These are phyloP conservation scores for Phrixothrix hirtus DNA, from an alignment of 2,888 invertebrate genomes.

Conservation along the genomic window DNA sequence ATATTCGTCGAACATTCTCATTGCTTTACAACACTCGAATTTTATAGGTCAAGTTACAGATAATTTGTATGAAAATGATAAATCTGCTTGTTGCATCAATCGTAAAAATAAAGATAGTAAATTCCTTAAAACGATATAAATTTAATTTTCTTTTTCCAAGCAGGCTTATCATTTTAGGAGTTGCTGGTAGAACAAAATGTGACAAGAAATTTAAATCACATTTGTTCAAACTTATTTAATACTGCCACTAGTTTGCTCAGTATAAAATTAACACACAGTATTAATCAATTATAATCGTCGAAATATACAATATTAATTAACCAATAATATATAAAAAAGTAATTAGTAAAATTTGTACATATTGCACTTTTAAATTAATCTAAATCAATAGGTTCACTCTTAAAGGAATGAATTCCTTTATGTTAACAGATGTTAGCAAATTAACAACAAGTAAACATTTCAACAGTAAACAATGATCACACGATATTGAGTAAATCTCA, in stretches of 20 bases:
- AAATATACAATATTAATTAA: slow-evolving; percentile 55
- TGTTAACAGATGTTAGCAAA: slow-evolving; percentile 35
- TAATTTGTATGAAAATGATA: slow-evolving; percentile 41
- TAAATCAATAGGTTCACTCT: slow-evolving; percentile 43
- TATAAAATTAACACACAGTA: slow-evolving; percentile 54
- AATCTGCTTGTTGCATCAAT: slow-evolving; percentile 17
- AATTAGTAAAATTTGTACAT: slow-evolving; percentile 71
- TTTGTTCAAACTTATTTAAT: slow-evolving; percentile 44
- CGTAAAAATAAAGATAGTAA: no score
- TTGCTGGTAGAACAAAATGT: no score
- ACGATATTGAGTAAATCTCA: neutral
- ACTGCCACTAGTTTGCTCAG: slow-evolving; percentile 56
- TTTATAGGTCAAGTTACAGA: slow-evolving; percentile 55
- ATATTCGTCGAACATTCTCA: slow-evolving; percentile 58
- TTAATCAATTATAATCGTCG: slow-evolving; percentile 51
- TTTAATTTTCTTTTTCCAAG: no score
- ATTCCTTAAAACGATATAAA: no score
- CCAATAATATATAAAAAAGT: slow-evolving; percentile 45
- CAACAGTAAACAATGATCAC: slow-evolving; percentile 10
- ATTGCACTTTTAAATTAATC: slow-evolving; percentile 65
- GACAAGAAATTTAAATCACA: slow-evolving; percentile 20
- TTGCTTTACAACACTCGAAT: slow-evolving; percentile 55
- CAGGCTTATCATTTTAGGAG: slow-evolving; percentile 17
- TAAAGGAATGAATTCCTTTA: slow-evolving; percentile 46
- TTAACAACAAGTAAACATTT: slow-evolving; percentile 11